Percentiles rank a stretch among this genome's conserved stretches.
phyloP scores from a whole-genome alignment of 1,140 invertebrate species.

The Bombus haemorrhoidalis region DNA sequence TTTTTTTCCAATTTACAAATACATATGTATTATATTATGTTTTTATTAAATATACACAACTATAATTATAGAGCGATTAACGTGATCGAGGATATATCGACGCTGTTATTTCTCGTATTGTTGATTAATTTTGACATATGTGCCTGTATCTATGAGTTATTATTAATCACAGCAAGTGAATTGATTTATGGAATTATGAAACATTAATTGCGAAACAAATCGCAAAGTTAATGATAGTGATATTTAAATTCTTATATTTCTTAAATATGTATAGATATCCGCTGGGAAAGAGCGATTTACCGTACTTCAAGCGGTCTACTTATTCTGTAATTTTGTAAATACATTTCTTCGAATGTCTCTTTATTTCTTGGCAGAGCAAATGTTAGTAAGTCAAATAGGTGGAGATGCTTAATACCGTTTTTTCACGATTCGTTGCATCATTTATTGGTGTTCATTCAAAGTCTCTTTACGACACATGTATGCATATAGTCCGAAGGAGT shows the following conservation, averaged over 20 bases:
- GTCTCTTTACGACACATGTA: background rate
- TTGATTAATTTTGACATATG: constrained; percentile 31
- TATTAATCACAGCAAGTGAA: constrained; percentile 32
- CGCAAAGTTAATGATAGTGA: background rate
- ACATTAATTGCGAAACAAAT: background rate
- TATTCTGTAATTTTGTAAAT: background rate
- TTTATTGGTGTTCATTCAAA: background rate
- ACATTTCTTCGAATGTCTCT: constrained; percentile 23
- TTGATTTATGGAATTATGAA: background rate
- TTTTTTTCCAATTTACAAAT: background rate
- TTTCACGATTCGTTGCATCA: background rate
- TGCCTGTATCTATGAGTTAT: constrained; percentile 27
- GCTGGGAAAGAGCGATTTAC: background rate
- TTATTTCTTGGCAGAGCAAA: constrained; percentile 24
- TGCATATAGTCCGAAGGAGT: constrained; percentile 23
- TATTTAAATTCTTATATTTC: background rate
- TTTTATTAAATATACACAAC: background rate
- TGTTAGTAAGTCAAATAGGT: constrained; percentile 38
- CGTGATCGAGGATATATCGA: constrained; percentile 20
- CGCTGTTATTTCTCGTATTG: constrained; percentile 20
- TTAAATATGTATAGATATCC: background rate
- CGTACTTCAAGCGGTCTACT: background rate
- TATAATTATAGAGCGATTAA: constrained; percentile 18
- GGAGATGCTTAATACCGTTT: background rate
- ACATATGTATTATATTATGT: background rate